phyloP scores from a whole-genome alignment of 1,140 invertebrate species.

The Belonocnema kinseyi region DNA sequence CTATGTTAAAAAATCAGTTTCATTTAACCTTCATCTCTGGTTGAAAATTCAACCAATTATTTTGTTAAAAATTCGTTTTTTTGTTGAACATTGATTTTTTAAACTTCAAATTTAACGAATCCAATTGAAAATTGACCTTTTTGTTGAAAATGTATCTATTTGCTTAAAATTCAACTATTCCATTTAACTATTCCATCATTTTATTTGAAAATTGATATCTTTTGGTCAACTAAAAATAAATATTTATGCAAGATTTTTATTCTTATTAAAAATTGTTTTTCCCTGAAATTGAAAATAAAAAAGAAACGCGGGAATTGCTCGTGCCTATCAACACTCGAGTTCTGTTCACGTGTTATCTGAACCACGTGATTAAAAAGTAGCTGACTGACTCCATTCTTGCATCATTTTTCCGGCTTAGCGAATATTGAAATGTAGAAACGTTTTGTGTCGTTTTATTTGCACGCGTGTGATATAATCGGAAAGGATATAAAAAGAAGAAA shows the following conservation, averaged over 20 bases:
- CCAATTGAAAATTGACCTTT: too few species aligned
- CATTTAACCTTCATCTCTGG: too few species aligned
- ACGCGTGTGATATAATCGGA: not conserved
- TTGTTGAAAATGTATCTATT: too few species aligned
- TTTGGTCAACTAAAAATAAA: too few species aligned
- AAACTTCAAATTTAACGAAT: too few species aligned
- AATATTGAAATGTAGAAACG: not conserved
- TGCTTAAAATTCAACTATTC: too few species aligned
- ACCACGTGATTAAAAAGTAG: conserved; percentile 14
- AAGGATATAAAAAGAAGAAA: not conserved
- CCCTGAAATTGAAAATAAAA: not conserved
- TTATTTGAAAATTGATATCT: too few species aligned
- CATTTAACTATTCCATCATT: too few species aligned
- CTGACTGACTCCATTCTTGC: not conserved
- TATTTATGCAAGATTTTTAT: not conserved
- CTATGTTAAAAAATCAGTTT: too few species aligned
- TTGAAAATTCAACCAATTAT: too few species aligned
- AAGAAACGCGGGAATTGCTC: not conserved
- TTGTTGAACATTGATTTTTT: too few species aligned
- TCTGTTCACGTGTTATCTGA: not conserved
- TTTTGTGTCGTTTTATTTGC: not conserved
- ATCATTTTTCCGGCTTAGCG: not conserved
- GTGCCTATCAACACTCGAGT: not conserved
- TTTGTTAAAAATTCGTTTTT: too few species aligned
- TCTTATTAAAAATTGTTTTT: not conserved